Percentiles rank a stretch among this genome's conserved stretches.
These are phyloP conservation scores for Atta cephalotes DNA, from an alignment of 1,140 invertebrate species.

Conservation along the genomic window DNA sequence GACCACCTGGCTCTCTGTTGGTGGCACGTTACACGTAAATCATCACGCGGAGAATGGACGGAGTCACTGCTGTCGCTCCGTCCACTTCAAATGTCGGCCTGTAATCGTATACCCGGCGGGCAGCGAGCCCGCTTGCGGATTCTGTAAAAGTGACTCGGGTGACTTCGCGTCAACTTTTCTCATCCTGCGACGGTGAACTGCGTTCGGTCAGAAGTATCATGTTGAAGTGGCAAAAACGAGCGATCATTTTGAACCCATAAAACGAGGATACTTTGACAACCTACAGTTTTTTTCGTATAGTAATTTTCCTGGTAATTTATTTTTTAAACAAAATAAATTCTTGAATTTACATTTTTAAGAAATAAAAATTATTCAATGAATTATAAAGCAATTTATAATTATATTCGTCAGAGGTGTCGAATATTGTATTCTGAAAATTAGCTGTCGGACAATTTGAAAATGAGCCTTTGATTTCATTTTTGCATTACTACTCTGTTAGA, in stretches of 20 bases:
- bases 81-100: slow-evolving; percentile 26
- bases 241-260: neutral
- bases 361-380: neutral
- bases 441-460: neutral
- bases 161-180: neutral
- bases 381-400: neutral
- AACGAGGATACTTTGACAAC: neutral
- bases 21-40: slow-evolving; percentile 62
- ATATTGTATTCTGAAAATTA: neutral
- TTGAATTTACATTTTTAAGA: neutral
- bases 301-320: neutral
- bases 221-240: neutral
- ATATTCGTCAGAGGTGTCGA: too few species aligned
- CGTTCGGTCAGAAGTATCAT: neutral
- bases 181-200: neutral
- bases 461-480: neutral
- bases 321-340: neutral
- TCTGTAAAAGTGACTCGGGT: slow-evolving; percentile 21
- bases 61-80: slow-evolving; percentile 20
- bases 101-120: slow-evolving; percentile 37
- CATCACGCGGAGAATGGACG: slow-evolving; percentile 22
- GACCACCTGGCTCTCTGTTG: slow-evolving; percentile 53
- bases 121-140: slow-evolving; percentile 27
- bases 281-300: neutral
- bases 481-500: neutral